Base-by-base conservation (phyloP, 2,888 invertebrate genomes). In the Morpho achilles region DNA sequence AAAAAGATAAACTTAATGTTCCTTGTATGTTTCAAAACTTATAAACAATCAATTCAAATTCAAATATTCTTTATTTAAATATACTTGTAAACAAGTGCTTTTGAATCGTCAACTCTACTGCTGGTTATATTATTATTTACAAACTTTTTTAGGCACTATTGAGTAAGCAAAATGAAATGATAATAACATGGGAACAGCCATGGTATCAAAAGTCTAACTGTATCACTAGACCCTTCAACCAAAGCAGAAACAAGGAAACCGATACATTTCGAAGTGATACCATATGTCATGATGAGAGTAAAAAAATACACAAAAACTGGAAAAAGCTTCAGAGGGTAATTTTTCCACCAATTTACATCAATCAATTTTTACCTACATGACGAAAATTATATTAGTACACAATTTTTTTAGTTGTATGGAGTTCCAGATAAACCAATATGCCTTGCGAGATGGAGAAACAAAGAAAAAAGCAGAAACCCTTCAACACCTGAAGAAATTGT, bases 381-480 rank as follows among this genome's bases (percentile, higher is more conserved):
- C 2, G 8, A 44, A 3, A 10, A 23, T 7, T 44, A 48, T 40
- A 53, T 54, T 47, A n/a, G 46, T 22, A 46, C 7, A 16, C 49
- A 62, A 54, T 56, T 56, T 56, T 70, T 75, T 65, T 69, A 87
- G 86, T 64, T 71, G 57, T 85, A 72, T 70, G 49, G 74, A 62
- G 60, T 87, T 57, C 86, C 87, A 62, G 76, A 87, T 65, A 81
- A 74, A 66, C 70, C 82, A 41, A 69, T 71, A 58, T 74, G 77
- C 63, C 75, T 85, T 60, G 82, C 81, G 45, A 70, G 81, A 9
- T 87, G 84, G 84, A 81, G 65, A 71, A 85, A 79, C 64, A 76
- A 63, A 66, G 65, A 59, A n/a, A 77, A 71, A 65, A 67, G 66
- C 44, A 71, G 68, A 56, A 68, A 62, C 53, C 74, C 73, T 9